These are phyloP conservation scores for Tinamus guttatus DNA, from an alignment of 2,113 vertebrate species.

Conservation along the genomic window DNA sequence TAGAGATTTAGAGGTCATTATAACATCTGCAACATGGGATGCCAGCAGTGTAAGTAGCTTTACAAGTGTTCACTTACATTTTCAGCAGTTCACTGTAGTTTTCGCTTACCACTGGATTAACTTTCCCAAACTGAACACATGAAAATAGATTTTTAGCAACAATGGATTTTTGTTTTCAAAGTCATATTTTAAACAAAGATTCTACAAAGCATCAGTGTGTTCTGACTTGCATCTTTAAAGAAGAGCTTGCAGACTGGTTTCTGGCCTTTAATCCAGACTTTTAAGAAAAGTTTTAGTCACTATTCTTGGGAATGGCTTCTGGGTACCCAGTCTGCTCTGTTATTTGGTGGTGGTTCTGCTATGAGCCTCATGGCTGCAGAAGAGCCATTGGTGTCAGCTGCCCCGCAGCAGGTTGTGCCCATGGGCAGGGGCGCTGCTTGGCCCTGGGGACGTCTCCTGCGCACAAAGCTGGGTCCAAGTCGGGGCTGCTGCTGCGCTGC, in stretches of 20 bases:
- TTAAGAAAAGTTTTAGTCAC: not conserved
- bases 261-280: not conserved
- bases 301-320: constrained; percentile 14
- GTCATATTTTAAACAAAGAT: not conserved
- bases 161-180: not conserved
- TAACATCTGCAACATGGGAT: not conserved
- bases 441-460: not conserved
- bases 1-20: not conserved
- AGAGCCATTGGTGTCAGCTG: not conserved
- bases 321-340: not conserved
- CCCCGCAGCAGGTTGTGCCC: not conserved
- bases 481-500: constrained; percentile 30
- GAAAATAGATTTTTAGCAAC: not conserved
- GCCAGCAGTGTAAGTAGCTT: not conserved
- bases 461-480: not conserved
- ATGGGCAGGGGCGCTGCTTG: not conserved
- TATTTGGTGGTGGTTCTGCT: not conserved
- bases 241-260: not conserved
- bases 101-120: not conserved
- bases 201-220: not conserved
- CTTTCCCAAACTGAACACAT: not conserved
- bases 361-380: not conserved
- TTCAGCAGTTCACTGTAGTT: not conserved
- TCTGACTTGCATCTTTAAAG: not conserved
- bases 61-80: not conserved